These are phyloP conservation scores for Archilochus colubris DNA, from an alignment of 2,113 vertebrate species.

Conservation along the genomic window DNA sequence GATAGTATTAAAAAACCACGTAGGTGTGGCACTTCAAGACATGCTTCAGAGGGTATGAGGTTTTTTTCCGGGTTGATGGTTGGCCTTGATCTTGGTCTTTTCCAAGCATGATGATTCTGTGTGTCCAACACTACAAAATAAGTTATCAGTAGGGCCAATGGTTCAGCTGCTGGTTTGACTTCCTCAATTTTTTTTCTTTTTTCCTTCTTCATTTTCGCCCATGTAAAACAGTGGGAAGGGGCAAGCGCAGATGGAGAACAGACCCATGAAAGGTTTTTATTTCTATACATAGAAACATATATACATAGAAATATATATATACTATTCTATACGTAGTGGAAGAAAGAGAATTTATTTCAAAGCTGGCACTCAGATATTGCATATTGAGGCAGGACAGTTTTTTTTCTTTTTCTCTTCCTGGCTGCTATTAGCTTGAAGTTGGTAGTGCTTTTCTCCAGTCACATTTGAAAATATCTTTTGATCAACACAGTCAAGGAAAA, in stretches of 20 bases:
- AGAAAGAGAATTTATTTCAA: not conserved
- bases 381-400: not conserved
- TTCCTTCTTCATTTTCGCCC: not conserved
- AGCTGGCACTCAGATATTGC: not conserved
- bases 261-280: not conserved
- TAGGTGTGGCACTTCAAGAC: no score
- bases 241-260: not conserved
- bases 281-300: not conserved
- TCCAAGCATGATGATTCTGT: no score
- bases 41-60: no score
- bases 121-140: rapidly evolving
- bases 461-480: not conserved
- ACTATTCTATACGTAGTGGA: not conserved
- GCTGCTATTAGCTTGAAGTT: not conserved
- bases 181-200: not conserved
- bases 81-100: no score
- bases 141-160: rapidly evolving
- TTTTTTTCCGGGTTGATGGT: no score
- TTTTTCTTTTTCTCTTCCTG: not conserved
- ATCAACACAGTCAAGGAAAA: not conserved
- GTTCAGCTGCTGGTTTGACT: not conserved
- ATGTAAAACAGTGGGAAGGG: not conserved
- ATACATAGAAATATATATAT: no score
- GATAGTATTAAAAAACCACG: no score
- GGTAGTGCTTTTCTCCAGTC: not conserved